A percentile compares a stretch with the other conserved stretches of the same genome.
Evolutionary conservation across 2,888 invertebrate species (phyloP).

Genomic region (Drosophila cracens): DNA sequence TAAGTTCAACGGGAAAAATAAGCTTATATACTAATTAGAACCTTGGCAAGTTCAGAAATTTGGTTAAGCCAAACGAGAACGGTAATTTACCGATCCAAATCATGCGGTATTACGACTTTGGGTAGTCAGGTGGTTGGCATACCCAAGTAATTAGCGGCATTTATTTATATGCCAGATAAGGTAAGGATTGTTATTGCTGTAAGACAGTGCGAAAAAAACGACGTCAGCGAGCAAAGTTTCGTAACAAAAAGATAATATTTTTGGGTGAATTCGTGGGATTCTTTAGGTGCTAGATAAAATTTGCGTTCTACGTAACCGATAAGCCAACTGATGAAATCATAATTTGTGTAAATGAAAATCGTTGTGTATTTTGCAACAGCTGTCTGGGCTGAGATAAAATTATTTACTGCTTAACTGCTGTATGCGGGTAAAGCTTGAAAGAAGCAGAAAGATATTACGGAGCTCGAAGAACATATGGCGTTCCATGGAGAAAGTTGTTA

Average conservation of each 20-base stretch:
- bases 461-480: neutral
- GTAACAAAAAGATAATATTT: constrained; percentile 31
- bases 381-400: neutral
- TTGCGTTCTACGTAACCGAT: neutral
- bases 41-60: constrained; percentile 40
- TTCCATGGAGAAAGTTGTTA: constrained; percentile 9
- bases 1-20: constrained; percentile 1
- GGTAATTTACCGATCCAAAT: constrained; percentile 48
- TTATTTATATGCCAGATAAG: constrained; percentile 26
- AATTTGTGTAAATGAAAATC: constrained; percentile 1
- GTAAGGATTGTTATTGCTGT: constrained; percentile 4
- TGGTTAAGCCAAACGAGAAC: constrained; percentile 12
- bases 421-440: neutral
- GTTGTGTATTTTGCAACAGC: neutral
- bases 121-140: constrained; percentile 61
- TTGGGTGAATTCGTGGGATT: constrained; percentile 23
- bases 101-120: constrained; percentile 43
- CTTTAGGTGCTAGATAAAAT: neutral
- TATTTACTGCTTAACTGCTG: neutral
- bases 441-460: neutral
- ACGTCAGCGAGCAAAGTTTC: constrained; percentile 50
- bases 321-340: constrained; percentile 38
- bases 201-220: constrained; percentile 15
- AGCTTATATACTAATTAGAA: constrained; percentile 25
- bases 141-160: constrained; percentile 11